Percentiles rank a stretch among this genome's conserved stretches.
These are phyloP conservation scores for Xiphorhynchus erythropygius DNA, from an alignment of 2,797 vertebrate genomes.

Conservation along the genomic window DNA sequence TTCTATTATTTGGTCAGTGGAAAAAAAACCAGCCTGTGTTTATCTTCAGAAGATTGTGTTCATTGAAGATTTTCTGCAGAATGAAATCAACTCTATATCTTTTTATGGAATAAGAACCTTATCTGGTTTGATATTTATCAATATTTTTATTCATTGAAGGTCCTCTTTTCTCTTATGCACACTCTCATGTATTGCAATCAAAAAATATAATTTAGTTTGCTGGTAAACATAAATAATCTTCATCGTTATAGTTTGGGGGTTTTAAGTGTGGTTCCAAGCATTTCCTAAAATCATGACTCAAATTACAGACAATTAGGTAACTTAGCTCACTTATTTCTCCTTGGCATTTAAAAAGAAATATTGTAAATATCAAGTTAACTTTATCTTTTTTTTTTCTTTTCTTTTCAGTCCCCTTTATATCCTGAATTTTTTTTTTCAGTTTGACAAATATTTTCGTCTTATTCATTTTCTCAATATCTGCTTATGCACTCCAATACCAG, in stretches of 20 bases:
- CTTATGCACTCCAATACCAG: not conserved
- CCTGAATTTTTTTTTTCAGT: not conserved
- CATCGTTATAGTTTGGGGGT: not conserved
- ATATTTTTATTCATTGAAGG: not conserved
- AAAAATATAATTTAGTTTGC: not conserved
- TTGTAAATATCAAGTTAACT: not conserved
- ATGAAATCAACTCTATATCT: not conserved
- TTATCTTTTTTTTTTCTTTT: not conserved
- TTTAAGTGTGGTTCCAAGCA: not conserved
- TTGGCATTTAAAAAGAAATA: not conserved
- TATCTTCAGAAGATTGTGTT: not conserved
- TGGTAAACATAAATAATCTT: not conserved
- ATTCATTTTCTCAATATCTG: not conserved
- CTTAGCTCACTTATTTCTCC: not conserved
- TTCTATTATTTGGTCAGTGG: fast-evolving
- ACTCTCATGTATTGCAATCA: fast-evolving
- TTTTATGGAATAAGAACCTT: not conserved
- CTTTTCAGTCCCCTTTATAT: not conserved
- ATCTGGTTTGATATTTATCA: not conserved
- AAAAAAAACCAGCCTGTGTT: not conserved
- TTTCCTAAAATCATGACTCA: not conserved
- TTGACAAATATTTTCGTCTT: not conserved
- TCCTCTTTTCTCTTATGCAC: not conserved
- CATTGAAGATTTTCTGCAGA: not conserved
- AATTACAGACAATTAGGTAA: not conserved